Evolutionary conservation across 2,113 vertebrate species (phyloP).

Genomic region (Xenopus borealis): DNA sequence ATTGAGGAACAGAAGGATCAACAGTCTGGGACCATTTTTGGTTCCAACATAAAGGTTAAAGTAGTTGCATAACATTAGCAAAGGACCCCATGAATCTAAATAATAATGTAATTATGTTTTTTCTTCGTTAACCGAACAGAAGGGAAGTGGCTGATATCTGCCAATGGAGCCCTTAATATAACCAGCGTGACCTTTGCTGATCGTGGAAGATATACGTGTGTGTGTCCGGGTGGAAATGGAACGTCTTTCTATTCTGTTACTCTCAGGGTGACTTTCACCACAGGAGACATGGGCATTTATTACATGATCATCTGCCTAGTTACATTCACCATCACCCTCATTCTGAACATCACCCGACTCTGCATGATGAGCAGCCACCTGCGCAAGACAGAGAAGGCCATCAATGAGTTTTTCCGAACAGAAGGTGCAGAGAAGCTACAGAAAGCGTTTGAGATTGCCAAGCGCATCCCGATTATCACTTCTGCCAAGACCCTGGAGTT

Average conservation of each 20-base stretch:
- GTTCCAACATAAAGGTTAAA: too few species aligned
- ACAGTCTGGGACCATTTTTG: too few species aligned
- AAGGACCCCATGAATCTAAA: too few species aligned
- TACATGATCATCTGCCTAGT: slow-evolving; percentile 86
- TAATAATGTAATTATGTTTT: slow-evolving; percentile 21
- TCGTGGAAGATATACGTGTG: slow-evolving; percentile 85
- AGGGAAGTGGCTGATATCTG: slow-evolving; percentile 74
- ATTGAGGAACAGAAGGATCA: too few species aligned
- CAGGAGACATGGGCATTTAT: slow-evolving; percentile 85
- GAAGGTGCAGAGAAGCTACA: slow-evolving; percentile 93
- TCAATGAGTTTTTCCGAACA: slow-evolving; percentile 93
- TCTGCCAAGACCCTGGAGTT: slow-evolving; percentile 87
- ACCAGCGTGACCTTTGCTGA: slow-evolving; percentile 79
- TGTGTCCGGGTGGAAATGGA: slow-evolving; percentile 39
- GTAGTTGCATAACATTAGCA: too few species aligned
- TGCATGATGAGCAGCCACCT: slow-evolving; percentile 95
- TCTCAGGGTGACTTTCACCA: slow-evolving; percentile 80
- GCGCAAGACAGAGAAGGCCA: slow-evolving; percentile 85
- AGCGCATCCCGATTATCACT: slow-evolving; percentile 90
- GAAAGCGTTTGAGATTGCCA: slow-evolving; percentile 92
- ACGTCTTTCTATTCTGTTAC: slow-evolving; percentile 76
- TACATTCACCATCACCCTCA: slow-evolving; percentile 83
- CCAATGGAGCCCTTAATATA: slow-evolving; percentile 78
- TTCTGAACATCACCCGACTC: slow-evolving; percentile 84
- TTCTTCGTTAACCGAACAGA: slow-evolving; percentile 59